These are phyloP conservation scores for Vidua macroura DNA, from an alignment of 2,113 vertebrate species.

Conservation along the genomic window DNA sequence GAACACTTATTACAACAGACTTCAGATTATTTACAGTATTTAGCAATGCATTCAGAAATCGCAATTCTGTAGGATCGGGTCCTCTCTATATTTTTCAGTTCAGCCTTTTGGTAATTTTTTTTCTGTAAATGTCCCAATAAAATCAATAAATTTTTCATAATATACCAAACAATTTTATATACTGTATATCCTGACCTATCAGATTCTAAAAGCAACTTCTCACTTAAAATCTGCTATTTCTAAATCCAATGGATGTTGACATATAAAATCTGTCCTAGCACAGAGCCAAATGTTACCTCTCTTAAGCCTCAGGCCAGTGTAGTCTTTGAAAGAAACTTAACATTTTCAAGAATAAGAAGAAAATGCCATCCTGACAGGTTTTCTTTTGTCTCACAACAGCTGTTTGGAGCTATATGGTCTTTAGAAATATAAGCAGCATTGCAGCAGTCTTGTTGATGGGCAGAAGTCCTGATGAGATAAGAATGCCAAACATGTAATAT, in stretches of 20 bases:
- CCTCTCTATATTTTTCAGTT: neutral
- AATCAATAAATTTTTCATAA: neutral
- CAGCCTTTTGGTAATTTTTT: neutral
- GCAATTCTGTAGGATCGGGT: neutral
- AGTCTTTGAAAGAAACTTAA: neutral
- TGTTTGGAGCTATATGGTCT: neutral
- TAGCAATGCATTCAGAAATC: neutral
- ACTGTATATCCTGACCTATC: neutral
- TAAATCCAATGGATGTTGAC: neutral
- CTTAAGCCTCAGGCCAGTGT: neutral
- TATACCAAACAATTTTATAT: neutral
- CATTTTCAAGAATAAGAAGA: conserved; percentile 1
- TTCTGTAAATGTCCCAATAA: neutral
- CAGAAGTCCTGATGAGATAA: neutral
- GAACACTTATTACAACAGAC: neutral
- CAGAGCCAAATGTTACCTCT: conserved; percentile 14
- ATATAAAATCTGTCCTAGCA: neutral
- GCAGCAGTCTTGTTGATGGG: neutral
- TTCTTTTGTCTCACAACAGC: neutral
- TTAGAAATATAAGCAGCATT: neutral
- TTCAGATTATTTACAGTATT: neutral
- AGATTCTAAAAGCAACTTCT: neutral
- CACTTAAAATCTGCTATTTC: neutral
- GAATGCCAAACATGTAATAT: neutral
- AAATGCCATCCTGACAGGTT: conserved; percentile 1